phyloP scores from a whole-genome alignment of 2,888 invertebrate species.

The Papilio demoleus region DNA sequence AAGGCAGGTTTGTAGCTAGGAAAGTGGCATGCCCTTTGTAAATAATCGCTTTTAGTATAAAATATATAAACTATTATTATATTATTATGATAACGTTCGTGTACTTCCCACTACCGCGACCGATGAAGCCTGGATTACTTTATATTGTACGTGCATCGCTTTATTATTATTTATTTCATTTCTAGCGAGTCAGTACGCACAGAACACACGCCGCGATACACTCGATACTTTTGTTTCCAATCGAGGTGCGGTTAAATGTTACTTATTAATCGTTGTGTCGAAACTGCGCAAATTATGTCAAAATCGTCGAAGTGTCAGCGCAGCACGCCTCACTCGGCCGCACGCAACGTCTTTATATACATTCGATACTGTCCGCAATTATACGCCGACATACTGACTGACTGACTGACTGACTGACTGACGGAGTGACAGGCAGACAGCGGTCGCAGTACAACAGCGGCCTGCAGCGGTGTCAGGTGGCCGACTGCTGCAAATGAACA shows the following conservation, averaged over 20 bases:
- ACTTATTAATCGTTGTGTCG: not conserved
- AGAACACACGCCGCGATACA: conserved; percentile 28
- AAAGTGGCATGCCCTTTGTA: conserved; percentile 73
- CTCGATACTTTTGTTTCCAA: not conserved
- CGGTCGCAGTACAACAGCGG: not conserved
- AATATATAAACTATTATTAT: conserved; percentile 58
- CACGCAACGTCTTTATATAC: not conserved
- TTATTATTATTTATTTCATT: conserved; percentile 29
- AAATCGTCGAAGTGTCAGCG: not conserved
- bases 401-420: not conserved
- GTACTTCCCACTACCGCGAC: conserved; percentile 25
- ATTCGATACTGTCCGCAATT: too few relatives aligned
- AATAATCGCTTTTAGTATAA: conserved; percentile 77
- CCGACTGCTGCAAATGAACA: too few relatives aligned
- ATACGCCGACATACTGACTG: too few relatives aligned
- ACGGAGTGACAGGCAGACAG: not conserved
- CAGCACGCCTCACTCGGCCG: not conserved
- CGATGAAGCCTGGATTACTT: not conserved
- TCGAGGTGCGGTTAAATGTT: not conserved
- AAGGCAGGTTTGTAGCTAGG: conserved; percentile 71
- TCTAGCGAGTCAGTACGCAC: not conserved
- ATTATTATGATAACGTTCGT: conserved; percentile 26
- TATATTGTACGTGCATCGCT: conserved; percentile 20
- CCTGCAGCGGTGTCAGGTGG: not conserved
- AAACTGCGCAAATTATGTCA: not conserved